A percentile compares a stretch with the other conserved stretches of the same genome.
Evolutionary conservation across 2,888 invertebrate genomes (phyloP).

Genomic region (Nineta flava): DNA sequence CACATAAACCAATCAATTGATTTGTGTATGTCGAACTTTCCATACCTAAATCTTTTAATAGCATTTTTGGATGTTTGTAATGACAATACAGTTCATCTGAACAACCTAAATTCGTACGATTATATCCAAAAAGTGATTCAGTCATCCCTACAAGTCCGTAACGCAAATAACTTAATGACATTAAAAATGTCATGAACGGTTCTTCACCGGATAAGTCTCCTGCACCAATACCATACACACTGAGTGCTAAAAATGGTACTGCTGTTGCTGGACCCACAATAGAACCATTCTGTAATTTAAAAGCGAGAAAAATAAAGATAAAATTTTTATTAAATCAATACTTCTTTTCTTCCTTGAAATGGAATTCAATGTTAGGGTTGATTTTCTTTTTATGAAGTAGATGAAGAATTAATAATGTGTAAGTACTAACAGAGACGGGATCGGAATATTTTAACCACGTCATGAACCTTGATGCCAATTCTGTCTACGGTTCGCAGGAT

Average conservation of each 20-base stretch:
- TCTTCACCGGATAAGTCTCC: conserved; percentile 40
- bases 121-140: conserved; percentile 7
- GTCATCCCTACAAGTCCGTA: conserved; percentile 44
- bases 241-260: conserved; percentile 37
- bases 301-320: not conserved
- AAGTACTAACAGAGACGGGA: too few relatives aligned
- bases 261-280: conserved; percentile 38
- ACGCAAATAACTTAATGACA: conserved; percentile 45
- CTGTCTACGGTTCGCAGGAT: too few relatives aligned
- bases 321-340: conserved; percentile 1
- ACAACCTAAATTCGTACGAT: conserved; percentile 6
- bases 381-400: too few relatives aligned
- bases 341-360: too few relatives aligned
- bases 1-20: conserved; percentile 39
- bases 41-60: conserved; percentile 9
- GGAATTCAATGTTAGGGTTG: too few relatives aligned
- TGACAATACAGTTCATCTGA: conserved; percentile 9
- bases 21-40: conserved; percentile 23
- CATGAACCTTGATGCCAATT: too few relatives aligned
- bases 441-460: too few relatives aligned
- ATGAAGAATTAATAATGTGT: too few relatives aligned
- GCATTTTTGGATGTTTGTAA: conserved; percentile 6
- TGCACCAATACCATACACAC: conserved; percentile 47
- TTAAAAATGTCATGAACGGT: conserved; percentile 34
- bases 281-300: conserved; percentile 38